Base-by-base conservation (phyloP, 2,113 vertebrate genomes). In the Dicerorhinus sumatrensis region DNA sequence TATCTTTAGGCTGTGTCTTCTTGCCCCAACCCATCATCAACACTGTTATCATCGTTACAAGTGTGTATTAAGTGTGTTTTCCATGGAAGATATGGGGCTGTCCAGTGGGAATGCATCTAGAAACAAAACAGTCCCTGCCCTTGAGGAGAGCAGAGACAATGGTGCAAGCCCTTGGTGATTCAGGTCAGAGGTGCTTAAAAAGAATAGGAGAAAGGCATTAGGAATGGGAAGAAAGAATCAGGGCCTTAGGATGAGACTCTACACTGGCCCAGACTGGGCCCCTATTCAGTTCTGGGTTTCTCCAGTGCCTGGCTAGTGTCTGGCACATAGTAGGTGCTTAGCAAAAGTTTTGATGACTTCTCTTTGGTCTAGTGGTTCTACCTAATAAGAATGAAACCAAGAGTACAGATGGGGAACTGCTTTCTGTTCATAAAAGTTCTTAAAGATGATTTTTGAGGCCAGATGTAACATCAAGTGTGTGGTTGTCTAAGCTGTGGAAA, bases 1-100 rank as follows among this genome's bases (percentile, higher is more conserved):
- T 70, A 46, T 94, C 81, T 73, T 70, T 77, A 39, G 90, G 85
- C 31, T 84, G 21, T 70, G 87, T 92, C 84, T 94, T 88, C 89
- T 93, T 67, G 83, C 48, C 39, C 27, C n/a, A 56, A 75, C 58
- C 46, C 51, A 23, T 58, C 31, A 20, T 63, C 70, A 69, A 51
- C 76, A 84, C 13, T 89, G 36, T 77, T 39, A 48, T 48, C 36
- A 62, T 6, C n/a, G 63, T 51, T n/a, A 46, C 73, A 92, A 75
- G 84, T 33, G 33, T 21, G 6, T 33, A 39, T 27, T 51, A 42
- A 48, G 9, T 54, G 54, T 62, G 54, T 62, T 89, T 86, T 56
- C 51, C 72, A 29, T 42, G 62, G 69, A 85, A 58, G 36, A 75
- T 11, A 17, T 29, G 54, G 70, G 46, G 31, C 62, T 72, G 7